Evolutionary conservation across 2,888 invertebrate species (phyloP).

Genomic region (Drosophila pseudotalamancana): DNA sequence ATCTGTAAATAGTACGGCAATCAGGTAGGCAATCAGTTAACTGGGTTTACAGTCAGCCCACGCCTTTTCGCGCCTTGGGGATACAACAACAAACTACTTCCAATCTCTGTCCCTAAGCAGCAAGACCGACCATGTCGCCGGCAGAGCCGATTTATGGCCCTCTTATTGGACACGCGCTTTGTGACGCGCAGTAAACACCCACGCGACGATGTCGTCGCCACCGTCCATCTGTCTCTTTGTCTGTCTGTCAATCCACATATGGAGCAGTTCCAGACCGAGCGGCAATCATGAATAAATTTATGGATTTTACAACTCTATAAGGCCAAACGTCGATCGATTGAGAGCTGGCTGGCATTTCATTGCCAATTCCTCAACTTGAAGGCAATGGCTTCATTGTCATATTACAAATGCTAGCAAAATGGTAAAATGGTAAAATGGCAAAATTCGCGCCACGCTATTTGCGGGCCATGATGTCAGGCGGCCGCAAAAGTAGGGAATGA

Average conservation of each 20-base stretch:
- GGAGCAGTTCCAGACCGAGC: conserved; percentile 33
- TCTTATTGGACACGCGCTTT: conserved; percentile 66
- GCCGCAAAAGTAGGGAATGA: conserved; percentile 16
- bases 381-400: conserved; percentile 64
- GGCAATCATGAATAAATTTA: conserved; percentile 68
- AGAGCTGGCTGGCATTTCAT: conserved; percentile 63
- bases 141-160: conserved; percentile 49
- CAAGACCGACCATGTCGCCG: neutral
- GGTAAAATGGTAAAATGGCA: neutral
- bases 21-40: conserved; percentile 50
- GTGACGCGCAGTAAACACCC: conserved; percentile 48
- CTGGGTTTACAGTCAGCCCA: conserved; percentile 38
- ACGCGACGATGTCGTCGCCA: conserved; percentile 29
- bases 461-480: conserved; percentile 63
- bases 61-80: conserved; percentile 48
- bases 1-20: conserved; percentile 86
- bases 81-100: conserved; percentile 19
- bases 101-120: conserved; percentile 10
- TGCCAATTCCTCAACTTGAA: conserved; percentile 64
- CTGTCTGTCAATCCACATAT: conserved; percentile 36
- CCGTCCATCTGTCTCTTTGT: conserved; percentile 21
- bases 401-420: conserved; percentile 34
- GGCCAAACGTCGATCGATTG: conserved; percentile 38
- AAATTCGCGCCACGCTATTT: conserved; percentile 54
- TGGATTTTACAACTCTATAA: conserved; percentile 68